Evolutionary conservation across 2,797 vertebrate species (phyloP), one percentile per base, ranked within the genome.

Genomic region (Podargus strigoides): DNA sequence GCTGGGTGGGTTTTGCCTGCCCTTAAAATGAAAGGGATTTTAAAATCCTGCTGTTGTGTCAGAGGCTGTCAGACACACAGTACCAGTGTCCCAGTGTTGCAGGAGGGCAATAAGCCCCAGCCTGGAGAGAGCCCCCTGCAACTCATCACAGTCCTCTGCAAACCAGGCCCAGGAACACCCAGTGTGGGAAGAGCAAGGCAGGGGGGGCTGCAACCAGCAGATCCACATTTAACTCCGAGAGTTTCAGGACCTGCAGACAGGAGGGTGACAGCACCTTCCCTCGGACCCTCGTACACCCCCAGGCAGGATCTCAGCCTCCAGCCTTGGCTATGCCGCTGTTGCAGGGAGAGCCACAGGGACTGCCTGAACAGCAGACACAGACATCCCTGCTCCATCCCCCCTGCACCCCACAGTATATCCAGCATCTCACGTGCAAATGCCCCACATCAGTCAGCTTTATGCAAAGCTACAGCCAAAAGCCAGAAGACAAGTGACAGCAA

Each of bases 61-160:
- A 21, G 27, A 27, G 58, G 24, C 4, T 44, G 73, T 14, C 59
- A n/a, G 37, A 28, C 28, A 3, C 30, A 9, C 3, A 2, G 26
- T 0, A 1, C 3, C 28, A 0, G 0, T 6, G 62, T 8, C 30
- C 44, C 23, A 63, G 5, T 0, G 2, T 3, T 6, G 42, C 72
- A 46, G 76, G 26, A 68, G 28, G n/a, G 64, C 32, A 44, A 12
- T 26, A 5, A 74, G 56, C 5, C 14, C 52, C 52, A 32, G 22
- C 32, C 8, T 0, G 0, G 62, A 27, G 39, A n/a, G n/a, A n/a
- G n/a, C n/a, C n/a, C n/a, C n/a, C n/a, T n/a, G n/a, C n/a, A 46
- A 5, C n/a, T 27, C 3, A 0, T 3, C 87, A 4, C 66, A 34
- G 42, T 14, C 34, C 28, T 30, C 62, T 28, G 52, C 70, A 49